A percentile compares a stretch with the other conserved stretches of the same genome.
These are phyloP conservation scores for Neostethus bicornis DNA, from an alignment of 2,797 vertebrate genomes.

Conservation along the genomic window DNA sequence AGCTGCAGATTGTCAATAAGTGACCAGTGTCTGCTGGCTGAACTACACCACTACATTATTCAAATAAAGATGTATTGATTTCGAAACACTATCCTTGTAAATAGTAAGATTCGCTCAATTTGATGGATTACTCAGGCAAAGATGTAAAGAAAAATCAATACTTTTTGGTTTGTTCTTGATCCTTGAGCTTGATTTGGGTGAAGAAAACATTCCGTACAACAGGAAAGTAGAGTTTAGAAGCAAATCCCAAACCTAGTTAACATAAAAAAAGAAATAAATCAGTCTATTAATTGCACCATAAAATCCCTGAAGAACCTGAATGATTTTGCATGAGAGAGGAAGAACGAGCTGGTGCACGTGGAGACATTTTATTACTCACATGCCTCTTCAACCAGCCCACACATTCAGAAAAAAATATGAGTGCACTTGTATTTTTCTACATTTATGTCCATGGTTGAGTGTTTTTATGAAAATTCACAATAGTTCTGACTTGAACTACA, in stretches of 20 bases:
- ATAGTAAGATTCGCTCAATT: slow-evolving; percentile 10
- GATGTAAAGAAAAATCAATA: slow-evolving; percentile 22
- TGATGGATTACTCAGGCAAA: slow-evolving; percentile 20
- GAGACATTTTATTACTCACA: slow-evolving; percentile 44
- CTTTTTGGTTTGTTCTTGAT: not conserved
- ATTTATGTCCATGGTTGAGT: slow-evolving; percentile 17
- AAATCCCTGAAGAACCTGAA: slow-evolving; percentile 51
- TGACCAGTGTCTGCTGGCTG: slow-evolving; percentile 1
- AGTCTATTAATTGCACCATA: slow-evolving; percentile 65
- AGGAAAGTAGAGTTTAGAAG: slow-evolving; percentile 34
- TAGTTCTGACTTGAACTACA: slow-evolving; percentile 16
- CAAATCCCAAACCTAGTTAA: slow-evolving; percentile 55
- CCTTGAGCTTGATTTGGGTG: slow-evolving; percentile 25
- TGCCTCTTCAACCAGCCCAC: slow-evolving; percentile 52
- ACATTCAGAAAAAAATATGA: slow-evolving; percentile 9
- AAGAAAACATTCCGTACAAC: slow-evolving; percentile 22
- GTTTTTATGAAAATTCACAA: slow-evolving; percentile 21
- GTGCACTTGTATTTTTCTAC: slow-evolving; percentile 6
- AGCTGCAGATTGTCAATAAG: slow-evolving; percentile 20
- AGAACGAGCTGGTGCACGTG: slow-evolving; percentile 46
- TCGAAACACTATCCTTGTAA: not conserved
- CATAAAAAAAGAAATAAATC: slow-evolving; percentile 43
- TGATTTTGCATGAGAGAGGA: slow-evolving; percentile 30
- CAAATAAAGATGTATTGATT: slow-evolving; percentile 26
- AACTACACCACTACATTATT: slow-evolving; percentile 24